Base-by-base conservation (phyloP, 37 sponge, comb jelly and placozoan species). In the Chondrosia reniformis region DNA sequence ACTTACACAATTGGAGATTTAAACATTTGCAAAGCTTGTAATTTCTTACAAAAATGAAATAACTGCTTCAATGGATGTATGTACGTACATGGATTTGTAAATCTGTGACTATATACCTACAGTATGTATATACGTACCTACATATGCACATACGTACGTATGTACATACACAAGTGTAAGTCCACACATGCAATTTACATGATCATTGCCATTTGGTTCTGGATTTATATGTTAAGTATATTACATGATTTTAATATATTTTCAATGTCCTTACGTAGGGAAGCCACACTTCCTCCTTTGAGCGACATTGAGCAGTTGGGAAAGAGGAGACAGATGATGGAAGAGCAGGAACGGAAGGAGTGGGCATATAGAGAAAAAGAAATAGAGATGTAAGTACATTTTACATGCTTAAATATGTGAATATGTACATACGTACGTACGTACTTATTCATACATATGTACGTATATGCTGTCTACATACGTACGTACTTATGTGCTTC, bases 271-370 rank as follows among this genome's bases (percentile, higher is more conserved):
- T 10, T 10, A 49, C 52, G 21, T 55, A 82, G 83, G 83, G 95
- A 97, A 67, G 80, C 84, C 33, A 80, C 88, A 0, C 86, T 97
- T 0, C 98, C 98, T 22, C 85, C 90, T 21, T 81, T 94, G 42
- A 84, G 63, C 57, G 98, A 97, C 82, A 55, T 80, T 33, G 41
- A 59, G 15, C 89, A 94, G 76, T 34, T 85, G 40, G 87, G 86
- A 63, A 88, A 91, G 86, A 45, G 98, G 44, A 45, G 92, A 67
- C 59, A 65, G 32, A 91, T 97, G 98, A 97, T 97, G 98, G 92
- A 97, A 79, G 93, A 97, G 34, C 95, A 94, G 86, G 98, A 97
- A 81, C 84, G 92, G 69, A 88, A 74, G 72, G 95, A 97, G 86
- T 97, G 98, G 98, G 90, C 81, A 8, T 87, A 78, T 65, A 77